Base-by-base conservation (phyloP, 2,797 vertebrate species). In the Siniperca scherzeri region DNA sequence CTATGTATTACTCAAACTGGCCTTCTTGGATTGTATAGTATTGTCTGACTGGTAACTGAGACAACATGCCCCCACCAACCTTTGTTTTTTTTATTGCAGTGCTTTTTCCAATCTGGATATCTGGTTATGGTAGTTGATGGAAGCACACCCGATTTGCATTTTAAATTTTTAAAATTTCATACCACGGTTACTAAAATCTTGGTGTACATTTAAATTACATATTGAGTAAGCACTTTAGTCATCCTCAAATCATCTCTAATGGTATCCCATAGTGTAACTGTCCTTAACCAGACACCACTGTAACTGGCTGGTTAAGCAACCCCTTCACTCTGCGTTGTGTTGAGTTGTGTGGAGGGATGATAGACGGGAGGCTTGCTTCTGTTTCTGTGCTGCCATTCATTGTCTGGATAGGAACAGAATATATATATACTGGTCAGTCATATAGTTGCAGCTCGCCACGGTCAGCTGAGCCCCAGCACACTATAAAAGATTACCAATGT, bases 401-500 rank as follows among this genome's bases (percentile, higher is more conserved):
- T 14, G 66, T 70, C 62, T 13, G 10, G 25, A 30, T 19, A 11
- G 1, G 61, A 66, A 42, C 42, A 53, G 30, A 67, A 17, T 40
- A 46, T 33, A 71, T 11, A 27, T 33, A 44, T 13, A 48, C n/a
- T 25, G 56, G 38, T 55, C 56, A 62, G 62, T 60, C 70, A 40
- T 38, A 25, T n/a, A 50, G 69, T 11, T 59, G 61, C 27, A 27
- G 46, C 33, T 72, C 7, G 0, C 7, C 30, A 48, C 1, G 4
- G 46, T 80, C 56, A 62, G 55, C 48, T 65, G 14, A 36, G 50
- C 61, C 36, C 7, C 68, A 27, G 56, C 40, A 4, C 27, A 19
- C 27, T 36, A n/a, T 16, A 14, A 62, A 55, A 69, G 52, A 48
- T 74, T 73, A 52, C 52, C 33, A 66, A 42, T 33, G 48, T 33